Conservation (phyloP, 2,113 vertebrate genomes). For the Hippolais icterina region DNA sequence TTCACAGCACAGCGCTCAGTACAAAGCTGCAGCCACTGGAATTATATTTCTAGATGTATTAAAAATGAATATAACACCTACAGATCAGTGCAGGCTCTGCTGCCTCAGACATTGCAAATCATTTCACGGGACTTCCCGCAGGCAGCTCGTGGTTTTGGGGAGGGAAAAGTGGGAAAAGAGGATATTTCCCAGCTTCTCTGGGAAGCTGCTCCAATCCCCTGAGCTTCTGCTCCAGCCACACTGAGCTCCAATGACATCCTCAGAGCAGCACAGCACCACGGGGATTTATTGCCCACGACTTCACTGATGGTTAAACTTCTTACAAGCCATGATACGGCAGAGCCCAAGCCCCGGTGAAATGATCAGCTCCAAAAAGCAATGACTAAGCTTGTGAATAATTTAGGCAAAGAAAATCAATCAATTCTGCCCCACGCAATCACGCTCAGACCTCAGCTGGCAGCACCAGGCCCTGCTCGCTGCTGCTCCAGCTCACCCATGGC, state of each 20-base stretch:
- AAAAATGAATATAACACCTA: background rate
- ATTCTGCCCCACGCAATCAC: background rate
- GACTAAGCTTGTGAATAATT: slow-evolving; percentile 7
- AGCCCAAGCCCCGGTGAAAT: background rate
- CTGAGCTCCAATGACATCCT: rapidly evolving
- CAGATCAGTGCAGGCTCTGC: background rate
- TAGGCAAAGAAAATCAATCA: background rate
- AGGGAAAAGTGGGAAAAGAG: background rate
- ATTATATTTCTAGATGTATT: rapidly evolving
- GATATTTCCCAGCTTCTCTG: background rate
- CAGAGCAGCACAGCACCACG: background rate
- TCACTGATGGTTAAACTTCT: background rate
- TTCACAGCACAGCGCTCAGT: rapidly evolving
- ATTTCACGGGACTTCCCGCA: background rate
- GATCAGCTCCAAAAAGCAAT: background rate
- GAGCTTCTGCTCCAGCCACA: background rate
- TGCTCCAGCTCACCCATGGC: background rate
- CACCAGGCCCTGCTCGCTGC: background rate
- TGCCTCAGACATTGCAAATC: background rate
- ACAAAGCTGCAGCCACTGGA: background rate
- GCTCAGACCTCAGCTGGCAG: background rate
- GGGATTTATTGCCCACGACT: background rate
- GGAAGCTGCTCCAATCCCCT: background rate
- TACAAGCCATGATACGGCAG: background rate
- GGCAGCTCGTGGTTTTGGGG: background rate